Percentiles rank a stretch among this genome's conserved stretches.
phyloP scores from a whole-genome alignment of 2,113 vertebrate genomes.

The Hoplias malabaricus region DNA sequence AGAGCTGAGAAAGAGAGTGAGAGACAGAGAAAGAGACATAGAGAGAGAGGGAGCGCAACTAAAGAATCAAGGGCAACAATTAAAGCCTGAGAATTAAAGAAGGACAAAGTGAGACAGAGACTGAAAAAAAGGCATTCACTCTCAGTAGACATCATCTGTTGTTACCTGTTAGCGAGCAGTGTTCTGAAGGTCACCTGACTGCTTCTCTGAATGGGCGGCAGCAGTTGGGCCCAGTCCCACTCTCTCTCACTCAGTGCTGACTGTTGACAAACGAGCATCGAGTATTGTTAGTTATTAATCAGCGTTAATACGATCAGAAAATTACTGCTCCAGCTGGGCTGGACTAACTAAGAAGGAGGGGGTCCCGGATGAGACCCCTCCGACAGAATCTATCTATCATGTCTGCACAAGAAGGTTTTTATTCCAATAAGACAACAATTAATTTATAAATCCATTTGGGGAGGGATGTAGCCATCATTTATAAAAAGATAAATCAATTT shows the following conservation, averaged over 20 bases:
- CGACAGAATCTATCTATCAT: slow-evolving; percentile 87
- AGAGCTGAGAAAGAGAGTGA: not conserved
- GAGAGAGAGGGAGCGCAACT: not conserved
- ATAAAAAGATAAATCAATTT: slow-evolving; percentile 93
- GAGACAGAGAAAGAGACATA: not conserved
- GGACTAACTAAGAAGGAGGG: slow-evolving; percentile 85
- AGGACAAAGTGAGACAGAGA: slow-evolving; percentile 3
- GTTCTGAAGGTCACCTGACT: slow-evolving; percentile 86
- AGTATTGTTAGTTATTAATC: slow-evolving; percentile 93
- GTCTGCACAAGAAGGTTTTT: slow-evolving; percentile 86
- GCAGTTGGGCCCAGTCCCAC: slow-evolving; percentile 89
- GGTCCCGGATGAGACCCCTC: slow-evolving; percentile 76
- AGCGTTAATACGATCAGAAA: slow-evolving; percentile 90
- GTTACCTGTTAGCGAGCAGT: slow-evolving; percentile 91
- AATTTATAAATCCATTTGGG: slow-evolving; percentile 94
- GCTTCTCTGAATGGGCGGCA: slow-evolving; percentile 80
- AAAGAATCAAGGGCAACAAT: too few species aligned
- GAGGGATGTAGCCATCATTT: slow-evolving; percentile 86
- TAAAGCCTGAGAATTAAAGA: too few species aligned
- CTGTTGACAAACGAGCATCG: slow-evolving; percentile 90
- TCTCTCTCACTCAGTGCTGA: slow-evolving; percentile 80
- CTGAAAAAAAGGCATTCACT: not conserved
- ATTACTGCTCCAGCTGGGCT: slow-evolving; percentile 89
- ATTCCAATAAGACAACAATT: slow-evolving; percentile 91
- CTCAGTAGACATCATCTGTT: not conserved